phyloP scores from a whole-genome alignment of 1,140 invertebrate species.

The Fragariocoptes setiger region DNA sequence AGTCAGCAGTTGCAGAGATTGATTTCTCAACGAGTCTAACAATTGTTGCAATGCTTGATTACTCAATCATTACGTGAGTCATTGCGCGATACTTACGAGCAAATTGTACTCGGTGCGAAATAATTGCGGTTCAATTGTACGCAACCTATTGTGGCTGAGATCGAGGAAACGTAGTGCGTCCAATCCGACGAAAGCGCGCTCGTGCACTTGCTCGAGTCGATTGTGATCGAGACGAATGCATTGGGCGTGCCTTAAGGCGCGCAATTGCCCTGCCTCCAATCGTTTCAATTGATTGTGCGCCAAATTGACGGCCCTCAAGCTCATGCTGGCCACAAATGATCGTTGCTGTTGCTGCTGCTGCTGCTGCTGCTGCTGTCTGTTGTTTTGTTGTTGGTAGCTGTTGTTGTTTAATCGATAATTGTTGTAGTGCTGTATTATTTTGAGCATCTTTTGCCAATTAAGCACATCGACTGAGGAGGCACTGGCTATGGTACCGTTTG shows the following conservation, averaged over 20 bases:
- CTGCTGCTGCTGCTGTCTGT: neutral
- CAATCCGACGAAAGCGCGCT: slow-evolving; percentile 24
- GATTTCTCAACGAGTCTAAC: neutral
- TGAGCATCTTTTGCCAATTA: no score
- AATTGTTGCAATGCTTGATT: no score
- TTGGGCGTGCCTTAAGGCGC: slow-evolving; percentile 34
- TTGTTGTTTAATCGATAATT: no score
- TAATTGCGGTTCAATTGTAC: slow-evolving; percentile 14
- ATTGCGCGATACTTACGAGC: slow-evolving; percentile 2
- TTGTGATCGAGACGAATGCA: slow-evolving; percentile 20
- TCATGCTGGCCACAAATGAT: slow-evolving; percentile 13
- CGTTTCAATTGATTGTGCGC: slow-evolving; percentile 38
- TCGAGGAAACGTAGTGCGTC: slow-evolving; percentile 37
- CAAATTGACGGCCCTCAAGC: slow-evolving; percentile 39
- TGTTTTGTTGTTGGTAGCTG: neutral
- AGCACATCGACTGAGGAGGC: no score
- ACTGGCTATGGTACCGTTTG: no score
- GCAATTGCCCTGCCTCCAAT: slow-evolving; percentile 40
- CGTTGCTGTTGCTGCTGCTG: neutral
- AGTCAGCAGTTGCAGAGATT: neutral
- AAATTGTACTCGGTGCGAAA: slow-evolving; percentile 12
- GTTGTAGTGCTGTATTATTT: no score
- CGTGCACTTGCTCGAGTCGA: slow-evolving; percentile 27
- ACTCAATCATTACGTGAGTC: neutral
- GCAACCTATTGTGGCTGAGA: slow-evolving; percentile 29